Conservation (phyloP, 2,113 vertebrate genomes). For the Collichthys lucidus region DNA sequence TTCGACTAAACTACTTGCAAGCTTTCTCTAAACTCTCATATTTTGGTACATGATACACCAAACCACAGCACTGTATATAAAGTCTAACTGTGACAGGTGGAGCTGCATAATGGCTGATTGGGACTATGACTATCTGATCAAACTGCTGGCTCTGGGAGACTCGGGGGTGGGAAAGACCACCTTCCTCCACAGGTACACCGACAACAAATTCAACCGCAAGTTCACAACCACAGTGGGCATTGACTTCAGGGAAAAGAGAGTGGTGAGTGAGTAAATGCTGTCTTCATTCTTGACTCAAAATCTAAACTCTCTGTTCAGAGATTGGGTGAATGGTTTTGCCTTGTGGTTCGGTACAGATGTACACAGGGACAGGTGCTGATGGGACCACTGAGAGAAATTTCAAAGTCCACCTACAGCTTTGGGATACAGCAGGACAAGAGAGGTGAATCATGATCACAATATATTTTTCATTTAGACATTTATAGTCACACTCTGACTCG, state of each 20-base stretch:
- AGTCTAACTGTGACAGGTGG: slow-evolving; percentile 77
- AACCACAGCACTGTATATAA: slow-evolving; percentile 13
- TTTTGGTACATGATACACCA: neutral
- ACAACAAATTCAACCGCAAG: slow-evolving; percentile 94
- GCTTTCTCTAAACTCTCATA: neutral
- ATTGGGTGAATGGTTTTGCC: neutral
- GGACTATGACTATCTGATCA: slow-evolving; percentile 98
- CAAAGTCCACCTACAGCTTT: slow-evolving; percentile 94
- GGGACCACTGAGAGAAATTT: slow-evolving; percentile 88
- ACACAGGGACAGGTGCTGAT: slow-evolving; percentile 87
- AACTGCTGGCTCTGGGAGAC: slow-evolving; percentile 95
- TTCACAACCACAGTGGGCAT: slow-evolving; percentile 97
- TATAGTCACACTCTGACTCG: neutral
- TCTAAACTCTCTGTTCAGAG: neutral
- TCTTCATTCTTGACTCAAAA: neutral
- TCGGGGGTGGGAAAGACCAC: slow-evolving; percentile 96
- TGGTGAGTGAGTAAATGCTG: slow-evolving; percentile 85
- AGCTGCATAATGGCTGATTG: slow-evolving; percentile 92
- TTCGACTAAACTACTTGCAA: neutral
- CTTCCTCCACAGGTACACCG: slow-evolving; percentile 94
- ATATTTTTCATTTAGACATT: neutral
- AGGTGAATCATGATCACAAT: slow-evolving; percentile 79
- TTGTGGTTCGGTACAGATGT: slow-evolving; percentile 80
- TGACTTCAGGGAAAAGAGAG: slow-evolving; percentile 97
- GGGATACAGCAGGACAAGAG: slow-evolving; percentile 97